These are phyloP conservation scores for Semicossyphus pulcher DNA, from an alignment of 2,113 vertebrate genomes.

Conservation along the genomic window DNA sequence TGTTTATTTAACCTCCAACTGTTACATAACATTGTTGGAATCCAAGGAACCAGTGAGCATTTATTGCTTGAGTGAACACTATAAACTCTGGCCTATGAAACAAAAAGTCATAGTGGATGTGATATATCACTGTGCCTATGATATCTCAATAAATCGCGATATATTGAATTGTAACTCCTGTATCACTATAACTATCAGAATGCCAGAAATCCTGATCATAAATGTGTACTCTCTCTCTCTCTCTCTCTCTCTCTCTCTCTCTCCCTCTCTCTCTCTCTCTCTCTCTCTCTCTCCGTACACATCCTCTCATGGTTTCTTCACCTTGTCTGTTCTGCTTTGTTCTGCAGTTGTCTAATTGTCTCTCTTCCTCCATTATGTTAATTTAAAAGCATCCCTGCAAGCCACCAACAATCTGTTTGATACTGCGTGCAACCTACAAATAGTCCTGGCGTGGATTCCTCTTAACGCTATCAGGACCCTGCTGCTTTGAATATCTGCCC, in stretches of 20 bases:
- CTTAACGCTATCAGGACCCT: conserved; percentile 39
- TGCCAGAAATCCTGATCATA: too few relatives aligned
- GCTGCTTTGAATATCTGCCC: conserved; percentile 72
- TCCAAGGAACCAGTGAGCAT: too few relatives aligned
- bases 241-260: neutral
- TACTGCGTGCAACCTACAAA: conserved; percentile 67
- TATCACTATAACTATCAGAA: too few relatives aligned
- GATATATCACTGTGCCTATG: too few relatives aligned
- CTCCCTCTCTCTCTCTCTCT: neutral
- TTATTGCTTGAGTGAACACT: too few relatives aligned
- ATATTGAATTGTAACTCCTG: too few relatives aligned
- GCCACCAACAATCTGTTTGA: conserved; percentile 65
- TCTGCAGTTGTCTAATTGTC: conserved; percentile 63
- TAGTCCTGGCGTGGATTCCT: conserved; percentile 65
- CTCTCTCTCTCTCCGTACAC: neutral
- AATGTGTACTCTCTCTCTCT: neutral
- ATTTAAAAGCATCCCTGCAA: conserved; percentile 73
- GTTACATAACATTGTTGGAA: too few relatives aligned
- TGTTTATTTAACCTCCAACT: too few relatives aligned
- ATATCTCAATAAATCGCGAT: too few relatives aligned
- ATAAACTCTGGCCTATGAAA: too few relatives aligned
- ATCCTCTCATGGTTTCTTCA: neutral
- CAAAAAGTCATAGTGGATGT: too few relatives aligned
- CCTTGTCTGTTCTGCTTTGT: conserved; percentile 2
- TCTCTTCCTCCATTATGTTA: conserved; percentile 66